Evolutionary conservation across 2,113 vertebrate genomes (phyloP), one percentile per base, ranked within the genome.

Genomic region (Microtus pennsylvanicus): DNA sequence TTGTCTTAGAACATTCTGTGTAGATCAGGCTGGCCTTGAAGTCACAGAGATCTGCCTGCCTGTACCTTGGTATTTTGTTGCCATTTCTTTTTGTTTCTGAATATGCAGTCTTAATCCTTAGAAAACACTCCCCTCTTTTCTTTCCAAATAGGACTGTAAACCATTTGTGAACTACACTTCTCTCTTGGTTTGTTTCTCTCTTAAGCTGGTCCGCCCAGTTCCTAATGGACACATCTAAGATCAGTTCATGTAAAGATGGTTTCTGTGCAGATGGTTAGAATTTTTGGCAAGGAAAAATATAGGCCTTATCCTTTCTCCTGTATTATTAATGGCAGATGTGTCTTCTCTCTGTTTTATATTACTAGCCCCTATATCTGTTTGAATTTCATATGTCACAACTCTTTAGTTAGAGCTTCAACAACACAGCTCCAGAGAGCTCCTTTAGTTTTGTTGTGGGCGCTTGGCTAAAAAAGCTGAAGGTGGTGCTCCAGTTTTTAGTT

Each of bases 331-430:
- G 90, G 91, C 96, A 98, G 83, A 93, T 96, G 58, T 33, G 24
- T 90, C 90, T 96, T 96, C 85, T 96, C 96, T 90, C 91, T 96
- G 95, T 96, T 97, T 97, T 92, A 55, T 93, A 89, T 94, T 97
- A 89, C 76, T 89, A 3, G 76, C 55, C 28, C 92, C 58, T 90
- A 21, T 94, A 85, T 96, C 58, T 96, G 45, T 93, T 95, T 93
- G 92, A 93, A 90, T 97, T 96, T 96, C 69, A 38, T 96, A 52
- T 50, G 47, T 95, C 58, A 95, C 74, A 65, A n/a, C 96, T 96
- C 72, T 63, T 93, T 93, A 85, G 45, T 81, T 91, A 96, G 90
- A 96, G 47, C 72, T 95, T 96, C 96, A 91, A 86, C 63, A 87
- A 2, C 93, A 95, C 92, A 50, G 92, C 90, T 95, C 89, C 75